These are phyloP conservation scores for Triplophysa yarkandensis DNA, from an alignment of 2,797 vertebrate species.

Conservation along the genomic window DNA sequence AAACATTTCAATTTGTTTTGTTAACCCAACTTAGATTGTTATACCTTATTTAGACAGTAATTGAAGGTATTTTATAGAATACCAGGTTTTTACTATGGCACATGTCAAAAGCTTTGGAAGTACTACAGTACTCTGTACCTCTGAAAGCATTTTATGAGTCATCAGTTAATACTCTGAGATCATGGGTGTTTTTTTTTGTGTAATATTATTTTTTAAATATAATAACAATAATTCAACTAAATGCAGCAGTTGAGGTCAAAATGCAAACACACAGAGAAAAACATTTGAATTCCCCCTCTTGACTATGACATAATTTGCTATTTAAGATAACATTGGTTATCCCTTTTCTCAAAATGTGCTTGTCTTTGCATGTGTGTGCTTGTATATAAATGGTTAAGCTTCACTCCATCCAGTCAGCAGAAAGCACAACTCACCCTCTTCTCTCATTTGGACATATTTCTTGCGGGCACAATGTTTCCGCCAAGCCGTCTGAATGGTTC, in stretches of 20 bases:
- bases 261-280: constrained; percentile 25
- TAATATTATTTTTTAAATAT: constrained; percentile 21
- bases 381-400: not conserved
- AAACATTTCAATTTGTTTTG: too few species aligned
- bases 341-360: constrained; percentile 9
- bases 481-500: constrained; percentile 95
- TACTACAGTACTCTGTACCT: not conserved
- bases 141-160: not conserved
- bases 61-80: not conserved
- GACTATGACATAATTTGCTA: not conserved
- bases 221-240: constrained; percentile 18
- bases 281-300: constrained; percentile 22
- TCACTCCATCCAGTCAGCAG: not conserved
- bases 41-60: too few species aligned
- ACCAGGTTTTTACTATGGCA: too few species aligned
- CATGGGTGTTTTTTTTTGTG: not conserved
- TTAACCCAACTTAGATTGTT: too few species aligned
- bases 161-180: not conserved
- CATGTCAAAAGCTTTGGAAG: not conserved
- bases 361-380: not conserved
- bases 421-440: constrained; percentile 82
- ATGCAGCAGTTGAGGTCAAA: constrained; percentile 13
- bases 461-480: constrained; percentile 90
- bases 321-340: constrained; percentile 8
- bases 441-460: constrained; percentile 97